Base-by-base conservation (phyloP, 2,797 vertebrate species). In the Cephalopachus bancanus region DNA sequence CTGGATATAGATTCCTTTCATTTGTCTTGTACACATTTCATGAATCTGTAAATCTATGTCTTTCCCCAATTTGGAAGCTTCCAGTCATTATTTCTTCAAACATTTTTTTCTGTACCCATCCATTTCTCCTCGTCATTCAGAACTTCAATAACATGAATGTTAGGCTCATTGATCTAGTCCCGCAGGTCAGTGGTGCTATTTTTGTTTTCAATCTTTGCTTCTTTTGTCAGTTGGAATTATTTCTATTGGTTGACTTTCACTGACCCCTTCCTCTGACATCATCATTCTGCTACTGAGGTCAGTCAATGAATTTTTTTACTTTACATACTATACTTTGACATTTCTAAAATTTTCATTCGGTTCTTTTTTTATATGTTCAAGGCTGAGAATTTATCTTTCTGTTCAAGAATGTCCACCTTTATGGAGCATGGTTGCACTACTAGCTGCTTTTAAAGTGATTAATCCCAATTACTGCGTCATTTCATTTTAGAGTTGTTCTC, bases 291-390 rank as follows among this genome's bases (percentile, higher is more conserved):
- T 74, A 57, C 3, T 59, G 33, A 91, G 69, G 5, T 64, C 9
- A 59, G 51, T 14, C 26, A 65, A 76, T 71, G 8, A 57, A 60
- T 71, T 79, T 80, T 80, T 88, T 65, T 62, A 84, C 59, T 92
- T 62, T 64, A 20, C 57, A 51, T 26, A 20, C 19, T 76, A 33
- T 71, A 76, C 24, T 83, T n/a, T 16, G 55, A 19, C 44, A 89
- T 78, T 89, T 93, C 69, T 92, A 65, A 74, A 81, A 59, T 75
- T 87, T 80, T 86, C 20, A 79, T 53, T 85, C 85, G 26, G 26
- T n/a, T 67, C 9, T 64, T 55, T 92, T 84, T 9, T 51, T 24
- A 84, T 37, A 71, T 44, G 44, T 30, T 78, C 30, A 83, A 15
- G 51, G 33, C 24, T 78, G 57, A 78, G 24, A 94, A 85, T 71